Evolutionary conservation across 2,888 invertebrate genomes (phyloP).

Genomic region (Mesochorus sp.): DNA sequence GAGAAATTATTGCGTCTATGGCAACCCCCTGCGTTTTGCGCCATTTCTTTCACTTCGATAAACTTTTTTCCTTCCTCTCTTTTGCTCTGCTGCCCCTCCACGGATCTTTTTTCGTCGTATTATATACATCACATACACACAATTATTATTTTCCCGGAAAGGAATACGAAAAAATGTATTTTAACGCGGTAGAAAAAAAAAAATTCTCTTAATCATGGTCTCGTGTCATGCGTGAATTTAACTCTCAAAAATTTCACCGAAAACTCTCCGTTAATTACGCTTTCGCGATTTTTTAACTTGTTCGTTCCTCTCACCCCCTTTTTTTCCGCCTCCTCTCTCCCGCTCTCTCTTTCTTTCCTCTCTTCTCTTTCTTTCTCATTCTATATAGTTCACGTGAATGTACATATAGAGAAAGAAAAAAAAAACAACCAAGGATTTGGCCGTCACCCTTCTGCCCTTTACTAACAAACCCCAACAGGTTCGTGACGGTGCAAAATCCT

Average conservation of each 20-base stretch:
- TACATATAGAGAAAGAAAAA: not conserved
- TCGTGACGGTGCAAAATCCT: slow-evolving; percentile 17
- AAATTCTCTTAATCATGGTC: not conserved
- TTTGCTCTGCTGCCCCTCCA: not conserved
- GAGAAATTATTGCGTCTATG: slow-evolving; percentile 7
- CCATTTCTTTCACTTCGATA: not conserved
- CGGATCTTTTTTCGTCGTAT: not conserved
- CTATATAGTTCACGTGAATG: not conserved
- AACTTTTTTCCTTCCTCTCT: not conserved
- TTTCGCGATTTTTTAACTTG: slow-evolving; percentile 16
- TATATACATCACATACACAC: no score
- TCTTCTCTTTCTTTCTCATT: not conserved
- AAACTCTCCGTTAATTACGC: not conserved
- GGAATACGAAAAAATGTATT: not conserved
- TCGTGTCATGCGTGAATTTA: not conserved
- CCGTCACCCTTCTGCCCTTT: not conserved
- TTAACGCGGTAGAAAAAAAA: not conserved
- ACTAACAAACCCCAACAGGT: slow-evolving; percentile 15
- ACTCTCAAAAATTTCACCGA: not conserved
- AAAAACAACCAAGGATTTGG: not conserved
- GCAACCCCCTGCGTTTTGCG: not conserved
- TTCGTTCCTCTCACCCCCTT: no score
- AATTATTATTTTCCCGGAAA: not conserved
- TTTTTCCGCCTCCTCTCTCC: no score
- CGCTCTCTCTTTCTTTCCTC: no score